A percentile compares a stretch with the other conserved stretches of the same genome.
Evolutionary conservation across 2,888 invertebrate genomes (phyloP).

Genomic region (Eubasilissa splendida): DNA sequence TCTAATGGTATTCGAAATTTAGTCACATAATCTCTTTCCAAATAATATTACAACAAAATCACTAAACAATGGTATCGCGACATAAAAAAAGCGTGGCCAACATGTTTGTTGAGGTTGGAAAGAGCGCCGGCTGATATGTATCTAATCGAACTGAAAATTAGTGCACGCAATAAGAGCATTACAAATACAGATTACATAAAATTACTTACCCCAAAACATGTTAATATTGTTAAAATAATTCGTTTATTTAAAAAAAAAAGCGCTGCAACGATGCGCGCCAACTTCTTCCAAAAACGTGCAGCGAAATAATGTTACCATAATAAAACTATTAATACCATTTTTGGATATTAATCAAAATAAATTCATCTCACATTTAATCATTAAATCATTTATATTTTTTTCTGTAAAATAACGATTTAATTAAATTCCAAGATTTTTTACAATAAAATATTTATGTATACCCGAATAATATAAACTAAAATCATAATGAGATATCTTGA

Average conservation of each 20-base stretch:
- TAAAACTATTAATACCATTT: background rate
- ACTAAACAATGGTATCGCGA: background rate
- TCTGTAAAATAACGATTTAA: background rate
- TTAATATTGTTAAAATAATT: constrained; percentile 1
- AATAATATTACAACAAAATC: background rate
- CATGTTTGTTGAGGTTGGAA: constrained; percentile 20
- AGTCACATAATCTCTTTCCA: background rate
- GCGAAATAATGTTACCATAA: background rate
- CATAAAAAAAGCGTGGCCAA: constrained; percentile 28
- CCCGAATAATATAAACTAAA: background rate
- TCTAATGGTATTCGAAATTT: background rate
- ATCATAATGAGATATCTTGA: background rate
- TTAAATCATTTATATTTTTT: background rate
- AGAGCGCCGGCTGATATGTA: constrained; percentile 11
- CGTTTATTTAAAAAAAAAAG: background rate
- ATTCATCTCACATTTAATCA: background rate
- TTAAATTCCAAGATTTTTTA: background rate
- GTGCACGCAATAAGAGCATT: background rate
- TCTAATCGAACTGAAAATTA: no score
- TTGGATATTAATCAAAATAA: background rate
- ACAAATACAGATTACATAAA: background rate
- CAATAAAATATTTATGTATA: background rate
- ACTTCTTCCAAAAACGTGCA: constrained; percentile 3
- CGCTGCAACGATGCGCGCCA: background rate
- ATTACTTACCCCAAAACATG: constrained; percentile 48